Conservation (phyloP, 2,888 invertebrate genomes). For the Tiphia femorata region DNA sequence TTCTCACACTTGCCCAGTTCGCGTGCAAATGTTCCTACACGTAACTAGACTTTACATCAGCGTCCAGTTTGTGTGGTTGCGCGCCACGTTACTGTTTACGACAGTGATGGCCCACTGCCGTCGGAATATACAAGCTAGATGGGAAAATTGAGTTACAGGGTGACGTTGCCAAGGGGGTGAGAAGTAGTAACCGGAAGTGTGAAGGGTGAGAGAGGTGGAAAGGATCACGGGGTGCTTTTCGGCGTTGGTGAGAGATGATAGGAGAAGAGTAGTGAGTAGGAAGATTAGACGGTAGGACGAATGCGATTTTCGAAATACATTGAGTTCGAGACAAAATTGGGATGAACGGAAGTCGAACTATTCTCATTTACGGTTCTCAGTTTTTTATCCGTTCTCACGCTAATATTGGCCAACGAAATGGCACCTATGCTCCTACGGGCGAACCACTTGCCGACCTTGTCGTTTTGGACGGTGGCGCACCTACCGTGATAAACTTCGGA, state of each 20-base stretch:
- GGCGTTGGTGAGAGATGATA: not conserved
- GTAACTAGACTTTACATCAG: slow-evolving; percentile 25
- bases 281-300: too few relatives aligned
- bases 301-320: too few relatives aligned
- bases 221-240: not conserved
- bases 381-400: too few relatives aligned
- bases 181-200: not conserved
- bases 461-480: too few relatives aligned
- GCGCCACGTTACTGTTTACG: slow-evolving; percentile 12
- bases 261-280: not conserved
- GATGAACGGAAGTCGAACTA: too few relatives aligned
- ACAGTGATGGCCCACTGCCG: slow-evolving; percentile 5
- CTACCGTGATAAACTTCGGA: not conserved
- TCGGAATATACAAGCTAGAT: not conserved
- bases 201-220: not conserved
- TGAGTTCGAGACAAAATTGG: too few relatives aligned
- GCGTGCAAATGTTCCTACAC: slow-evolving; percentile 11
- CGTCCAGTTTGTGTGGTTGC: slow-evolving; percentile 11
- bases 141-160: slow-evolving; percentile 4
- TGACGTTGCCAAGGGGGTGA: not conserved
- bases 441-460: too few relatives aligned
- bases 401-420: too few relatives aligned
- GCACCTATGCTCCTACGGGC: too few relatives aligned
- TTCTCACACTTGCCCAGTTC: too few relatives aligned
- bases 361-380: too few relatives aligned